Conservation (phyloP, 92 coral and sea anemone species). For the Heliopora coerulea region DNA sequence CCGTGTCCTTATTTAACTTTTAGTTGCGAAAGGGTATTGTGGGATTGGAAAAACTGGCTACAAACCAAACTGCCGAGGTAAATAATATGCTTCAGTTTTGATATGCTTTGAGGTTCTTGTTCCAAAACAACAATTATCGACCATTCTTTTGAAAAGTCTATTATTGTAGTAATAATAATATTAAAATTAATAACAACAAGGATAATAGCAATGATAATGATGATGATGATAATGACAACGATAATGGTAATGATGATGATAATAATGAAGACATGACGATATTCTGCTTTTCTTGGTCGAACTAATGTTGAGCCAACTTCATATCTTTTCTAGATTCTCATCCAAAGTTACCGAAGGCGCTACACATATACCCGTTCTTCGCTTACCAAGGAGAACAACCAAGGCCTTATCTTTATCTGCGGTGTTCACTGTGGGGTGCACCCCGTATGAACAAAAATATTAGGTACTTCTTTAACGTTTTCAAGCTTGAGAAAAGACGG, state of each 20-base stretch:
- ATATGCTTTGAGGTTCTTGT: background rate
- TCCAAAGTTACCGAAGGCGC: conserved; percentile 19
- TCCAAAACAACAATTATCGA: too few species aligned
- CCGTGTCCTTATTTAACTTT: background rate
- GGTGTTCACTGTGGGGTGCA: background rate
- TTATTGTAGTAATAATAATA: too few species aligned
- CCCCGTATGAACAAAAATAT: background rate
- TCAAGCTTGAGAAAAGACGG: background rate
- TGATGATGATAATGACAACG: too few species aligned
- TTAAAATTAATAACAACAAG: too few species aligned
- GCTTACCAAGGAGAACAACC: conserved; percentile 30
- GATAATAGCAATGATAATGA: too few species aligned
- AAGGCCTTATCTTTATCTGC: conserved; percentile 22
- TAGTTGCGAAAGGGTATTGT: conserved; percentile 72
- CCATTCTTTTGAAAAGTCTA: too few species aligned
- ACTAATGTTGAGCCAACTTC: background rate
- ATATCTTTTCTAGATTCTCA: conserved; percentile 8
- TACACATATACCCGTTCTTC: conserved; percentile 26
- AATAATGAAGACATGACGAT: too few species aligned
- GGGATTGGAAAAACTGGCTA: conserved; percentile 89
- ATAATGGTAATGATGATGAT: too few species aligned
- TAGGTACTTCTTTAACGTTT: conserved; percentile 9
- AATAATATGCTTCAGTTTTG: background rate
- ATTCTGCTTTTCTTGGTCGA: too few species aligned
- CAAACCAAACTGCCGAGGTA: conserved; percentile 87